Evolutionary conservation across 2,113 vertebrate species (phyloP), one percentile per base, ranked within the genome.

Genomic region (Uria aalge): DNA sequence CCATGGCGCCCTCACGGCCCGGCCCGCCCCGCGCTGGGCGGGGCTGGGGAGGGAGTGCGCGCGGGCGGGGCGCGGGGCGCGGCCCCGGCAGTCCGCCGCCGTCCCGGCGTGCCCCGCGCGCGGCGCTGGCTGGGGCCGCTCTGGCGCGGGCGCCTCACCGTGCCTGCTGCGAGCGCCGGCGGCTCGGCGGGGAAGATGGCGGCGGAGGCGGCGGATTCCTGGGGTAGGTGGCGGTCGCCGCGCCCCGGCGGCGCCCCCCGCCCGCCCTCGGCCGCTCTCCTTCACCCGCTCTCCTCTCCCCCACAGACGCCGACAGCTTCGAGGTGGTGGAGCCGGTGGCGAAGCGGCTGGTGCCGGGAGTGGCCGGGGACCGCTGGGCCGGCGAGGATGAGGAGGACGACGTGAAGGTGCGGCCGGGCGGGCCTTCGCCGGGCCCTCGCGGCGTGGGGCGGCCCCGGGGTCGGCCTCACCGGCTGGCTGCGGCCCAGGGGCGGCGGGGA

Each of bases 381-480:
- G 99, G 99, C 97, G 99, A 99, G 89, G 99, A 99, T 97, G 99
- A 99, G 93, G 99, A 99, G 5, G 99, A 99, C 73, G 99, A 99
- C 22, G 98, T 99, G 96, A 99, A 99, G 99, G 99, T 99, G 97
- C 95, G 90, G 72, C 47, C 86, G 76, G 79, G 53, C 57, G 41
- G 67, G 66, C 43, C 66, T 52, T 14, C 16, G 47, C 30, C 24
- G 47, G 41, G 45, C 45, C 45, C 45, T 22, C 32, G 34, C 47
- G 67, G 67, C 41, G 38, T 2, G 27, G 62, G 36, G 26, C 5
- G 62, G 27, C 40, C 10, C 4, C 21, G 63, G 48, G 43, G 59
- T 7, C 27, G 40, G 23, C 30, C 38, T 9, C 62, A 8, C 24
- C 24, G 74, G 32, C 41, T 19, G 62, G 12, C 38, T n/a, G 38